Evolutionary conservation across 2,888 invertebrate species (phyloP).

Genomic region (Eulithis prunata): DNA sequence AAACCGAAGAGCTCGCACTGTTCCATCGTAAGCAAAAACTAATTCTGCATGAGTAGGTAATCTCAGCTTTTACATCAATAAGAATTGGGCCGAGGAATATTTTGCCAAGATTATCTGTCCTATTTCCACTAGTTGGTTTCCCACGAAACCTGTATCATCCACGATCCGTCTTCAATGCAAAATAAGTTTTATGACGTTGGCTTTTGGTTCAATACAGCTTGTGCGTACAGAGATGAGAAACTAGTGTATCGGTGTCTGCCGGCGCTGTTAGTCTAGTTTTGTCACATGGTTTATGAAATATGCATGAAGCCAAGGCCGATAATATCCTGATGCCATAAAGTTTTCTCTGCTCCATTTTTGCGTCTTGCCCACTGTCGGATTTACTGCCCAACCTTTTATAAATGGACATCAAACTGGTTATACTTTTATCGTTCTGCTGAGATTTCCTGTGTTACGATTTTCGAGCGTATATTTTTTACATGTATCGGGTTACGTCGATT

Average conservation of each 20-base stretch:
- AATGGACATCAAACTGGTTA: no score
- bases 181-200: background rate
- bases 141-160: background rate
- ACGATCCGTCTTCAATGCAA: background rate
- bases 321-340: background rate
- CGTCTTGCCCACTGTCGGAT: no score
- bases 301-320: background rate
- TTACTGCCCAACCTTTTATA: background rate
- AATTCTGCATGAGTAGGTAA: background rate
- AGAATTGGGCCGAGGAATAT: conserved; percentile 30
- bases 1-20: background rate
- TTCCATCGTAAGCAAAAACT: conserved; percentile 1
- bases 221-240: background rate
- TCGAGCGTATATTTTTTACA: no score
- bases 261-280: background rate
- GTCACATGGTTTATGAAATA: background rate
- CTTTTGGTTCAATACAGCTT: background rate
- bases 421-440: no score
- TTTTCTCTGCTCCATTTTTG: no score
- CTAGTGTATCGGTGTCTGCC: background rate
- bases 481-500: background rate
- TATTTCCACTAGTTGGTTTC: conserved; percentile 17
- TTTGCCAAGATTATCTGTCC: conserved; percentile 33
- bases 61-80: conserved; percentile 11
- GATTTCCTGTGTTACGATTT: no score